Evolutionary conservation across 2,888 invertebrate genomes (phyloP).

Genomic region (Protodeltote pygarga): DNA sequence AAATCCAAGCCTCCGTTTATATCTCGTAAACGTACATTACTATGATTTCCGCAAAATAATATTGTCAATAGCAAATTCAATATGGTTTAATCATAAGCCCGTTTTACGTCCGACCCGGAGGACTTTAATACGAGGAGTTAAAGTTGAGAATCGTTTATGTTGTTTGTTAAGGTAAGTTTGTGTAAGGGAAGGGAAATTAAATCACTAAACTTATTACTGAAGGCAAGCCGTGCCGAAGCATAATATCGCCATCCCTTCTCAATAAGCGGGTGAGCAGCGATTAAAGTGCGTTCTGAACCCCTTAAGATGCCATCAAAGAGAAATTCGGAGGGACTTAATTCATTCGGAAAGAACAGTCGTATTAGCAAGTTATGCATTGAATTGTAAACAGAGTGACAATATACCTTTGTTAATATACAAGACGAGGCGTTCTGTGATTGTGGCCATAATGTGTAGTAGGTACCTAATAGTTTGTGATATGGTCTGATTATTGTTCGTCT

Average conservation of each 20-base stretch:
- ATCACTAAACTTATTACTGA: conserved; percentile 59
- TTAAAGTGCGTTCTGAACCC: conserved; percentile 44
- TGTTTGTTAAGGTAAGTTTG: conserved; percentile 20
- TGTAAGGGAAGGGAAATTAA: conserved; percentile 58
- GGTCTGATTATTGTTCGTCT: too few species aligned
- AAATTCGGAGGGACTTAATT: conserved; percentile 36
- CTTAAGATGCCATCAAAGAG: conserved; percentile 41
- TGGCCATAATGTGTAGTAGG: too few species aligned
- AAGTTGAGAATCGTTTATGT: conserved; percentile 20
- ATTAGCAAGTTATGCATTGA: conserved; percentile 24
- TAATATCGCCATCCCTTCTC: conserved; percentile 45
- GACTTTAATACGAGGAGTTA: conserved; percentile 6
- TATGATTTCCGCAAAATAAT: conserved; percentile 28
- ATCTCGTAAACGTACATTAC: conserved; percentile 16
- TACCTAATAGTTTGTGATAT: too few species aligned
- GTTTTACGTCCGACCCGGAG: neutral
- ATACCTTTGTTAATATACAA: neutral
- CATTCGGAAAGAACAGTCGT: conserved; percentile 37
- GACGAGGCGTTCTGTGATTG: neutral
- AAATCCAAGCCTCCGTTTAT: conserved; percentile 1
- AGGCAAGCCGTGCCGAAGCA: conserved; percentile 56
- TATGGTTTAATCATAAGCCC: conserved; percentile 25
- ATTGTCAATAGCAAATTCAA: conserved; percentile 36
- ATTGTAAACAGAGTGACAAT: conserved; percentile 5
- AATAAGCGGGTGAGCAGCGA: conserved; percentile 37